Percentiles rank a stretch among this genome's conserved stretches.
phyloP scores from a whole-genome alignment of 35 echinoderm and acorn worm genomes.

The Heliocidaris erythrogramma region DNA sequence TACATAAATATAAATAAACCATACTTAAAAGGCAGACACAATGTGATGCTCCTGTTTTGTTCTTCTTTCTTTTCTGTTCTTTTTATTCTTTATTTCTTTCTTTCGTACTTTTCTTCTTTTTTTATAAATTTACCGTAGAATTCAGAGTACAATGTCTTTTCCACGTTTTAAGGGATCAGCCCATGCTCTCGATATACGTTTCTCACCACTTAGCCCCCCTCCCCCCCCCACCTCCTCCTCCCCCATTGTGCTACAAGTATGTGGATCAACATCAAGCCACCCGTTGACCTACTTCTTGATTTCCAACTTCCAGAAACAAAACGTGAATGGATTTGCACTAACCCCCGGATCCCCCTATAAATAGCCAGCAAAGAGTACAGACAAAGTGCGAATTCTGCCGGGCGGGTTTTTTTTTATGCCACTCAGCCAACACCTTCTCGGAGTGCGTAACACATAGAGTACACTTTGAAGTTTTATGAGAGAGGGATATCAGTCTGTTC shows the following conservation, averaged over 20 bases:
- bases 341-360: neutral
- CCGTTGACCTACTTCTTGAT: neutral
- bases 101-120: too few species aligned
- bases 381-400: neutral
- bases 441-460: neutral
- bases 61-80: too few species aligned
- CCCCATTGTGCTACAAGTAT: neutral
- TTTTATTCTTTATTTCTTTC: too few species aligned
- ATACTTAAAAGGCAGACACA: too few species aligned
- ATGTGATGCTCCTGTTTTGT: too few species aligned
- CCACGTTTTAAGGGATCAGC: too few species aligned
- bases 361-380: neutral
- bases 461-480: neutral
- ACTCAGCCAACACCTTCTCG: neutral
- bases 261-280: neutral
- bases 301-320: neutral
- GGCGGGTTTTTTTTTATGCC: slow-evolving; percentile 1
- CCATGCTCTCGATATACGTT: too few species aligned
- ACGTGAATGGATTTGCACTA: neutral
- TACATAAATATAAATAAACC: too few species aligned
- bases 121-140: too few species aligned
- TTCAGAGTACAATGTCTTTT: too few species aligned
- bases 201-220: neutral
- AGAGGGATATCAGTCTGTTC: neutral
- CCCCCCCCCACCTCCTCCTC: neutral